phyloP scores from a whole-genome alignment of 2,888 invertebrate genomes.

The Crematogaster levior region DNA sequence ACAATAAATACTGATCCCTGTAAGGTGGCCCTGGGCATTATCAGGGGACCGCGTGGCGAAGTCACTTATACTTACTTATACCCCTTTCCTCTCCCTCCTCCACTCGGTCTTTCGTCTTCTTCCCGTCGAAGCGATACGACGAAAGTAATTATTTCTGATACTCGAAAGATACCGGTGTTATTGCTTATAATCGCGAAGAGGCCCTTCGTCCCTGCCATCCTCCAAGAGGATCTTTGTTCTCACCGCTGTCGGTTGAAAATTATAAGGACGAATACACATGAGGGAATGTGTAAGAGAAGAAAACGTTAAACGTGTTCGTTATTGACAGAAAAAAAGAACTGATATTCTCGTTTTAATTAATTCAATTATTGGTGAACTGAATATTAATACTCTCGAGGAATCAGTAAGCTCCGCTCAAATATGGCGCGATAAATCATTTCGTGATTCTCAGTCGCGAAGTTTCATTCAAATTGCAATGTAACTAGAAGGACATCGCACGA shows the following conservation, averaged over 20 bases:
- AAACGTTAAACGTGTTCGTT: neutral
- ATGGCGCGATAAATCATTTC: neutral
- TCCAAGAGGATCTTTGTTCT: conserved; percentile 22
- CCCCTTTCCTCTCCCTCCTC: conserved; percentile 39
- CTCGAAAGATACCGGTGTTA: conserved; percentile 73
- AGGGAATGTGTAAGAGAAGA: neutral
- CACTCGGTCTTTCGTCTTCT: conserved; percentile 57
- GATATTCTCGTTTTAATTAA: neutral
- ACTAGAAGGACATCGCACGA: neutral
- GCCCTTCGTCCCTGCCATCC: conserved; percentile 28
- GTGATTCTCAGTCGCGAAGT: neutral
- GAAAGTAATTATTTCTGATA: conserved; percentile 83
- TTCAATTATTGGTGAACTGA: neutral
- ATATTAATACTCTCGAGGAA: neutral
- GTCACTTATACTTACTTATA: conserved; percentile 84
- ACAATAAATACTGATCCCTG: conserved; percentile 86
- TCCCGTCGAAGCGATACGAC: conserved; percentile 78
- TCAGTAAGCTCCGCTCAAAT: neutral
- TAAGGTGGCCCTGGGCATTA: conserved; percentile 80
- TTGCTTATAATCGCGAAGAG: conserved; percentile 73
- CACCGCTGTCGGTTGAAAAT: conserved; percentile 15
- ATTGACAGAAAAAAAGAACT: neutral
- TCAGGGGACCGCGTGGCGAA: conserved; percentile 75
- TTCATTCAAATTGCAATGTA: neutral
- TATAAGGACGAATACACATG: neutral